phyloP scores from a whole-genome alignment of 2,888 invertebrate species.

The Nematopogon swammerdamellus region DNA sequence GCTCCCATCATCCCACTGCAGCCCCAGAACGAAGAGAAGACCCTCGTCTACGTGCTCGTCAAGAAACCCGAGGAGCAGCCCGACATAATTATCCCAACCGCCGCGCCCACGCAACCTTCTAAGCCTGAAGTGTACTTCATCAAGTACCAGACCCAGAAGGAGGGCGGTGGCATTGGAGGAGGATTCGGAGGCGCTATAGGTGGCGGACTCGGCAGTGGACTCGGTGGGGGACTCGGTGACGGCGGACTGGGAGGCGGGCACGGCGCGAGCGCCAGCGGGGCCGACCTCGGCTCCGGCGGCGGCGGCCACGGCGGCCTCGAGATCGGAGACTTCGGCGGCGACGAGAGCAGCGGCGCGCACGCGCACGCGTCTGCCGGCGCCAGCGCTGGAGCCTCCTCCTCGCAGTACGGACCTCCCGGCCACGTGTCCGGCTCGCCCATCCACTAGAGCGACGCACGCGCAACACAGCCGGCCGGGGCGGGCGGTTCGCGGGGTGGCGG shows the following conservation, averaged over 20 bases:
- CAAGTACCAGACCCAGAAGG: conserved; percentile 72
- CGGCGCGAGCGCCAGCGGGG: conserved; percentile 22
- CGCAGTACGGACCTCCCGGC: conserved; percentile 52
- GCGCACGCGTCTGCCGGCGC: conserved; percentile 26
- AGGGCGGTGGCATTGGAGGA: conserved; percentile 39
- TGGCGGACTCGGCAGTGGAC: conserved; percentile 28
- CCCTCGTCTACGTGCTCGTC: conserved; percentile 83
- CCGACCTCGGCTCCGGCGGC: conserved; percentile 21
- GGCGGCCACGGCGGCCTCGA: conserved; percentile 17
- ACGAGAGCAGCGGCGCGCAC: conserved; percentile 27
- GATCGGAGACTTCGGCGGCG: conserved; percentile 17
- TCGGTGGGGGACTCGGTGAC: conserved; percentile 17
- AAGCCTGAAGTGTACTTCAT: conserved; percentile 92
- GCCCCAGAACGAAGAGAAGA: conserved; percentile 84
- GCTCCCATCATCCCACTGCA: conserved; percentile 78
- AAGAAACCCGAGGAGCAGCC: conserved; percentile 85
- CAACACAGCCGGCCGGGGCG: neutral
- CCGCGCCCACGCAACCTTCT: conserved; percentile 78
- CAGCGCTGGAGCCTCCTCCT: conserved; percentile 33
- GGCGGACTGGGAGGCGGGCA: conserved; percentile 17
- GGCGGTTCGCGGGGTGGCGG: too few species aligned
- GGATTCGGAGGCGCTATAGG: conserved; percentile 28
- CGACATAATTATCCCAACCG: conserved; percentile 73
- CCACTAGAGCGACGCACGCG: conserved; percentile 25
- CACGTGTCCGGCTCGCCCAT: conserved; percentile 44